These are phyloP conservation scores for Chloroceryle inda DNA, from an alignment of 2,797 vertebrate species.

Conservation along the genomic window DNA sequence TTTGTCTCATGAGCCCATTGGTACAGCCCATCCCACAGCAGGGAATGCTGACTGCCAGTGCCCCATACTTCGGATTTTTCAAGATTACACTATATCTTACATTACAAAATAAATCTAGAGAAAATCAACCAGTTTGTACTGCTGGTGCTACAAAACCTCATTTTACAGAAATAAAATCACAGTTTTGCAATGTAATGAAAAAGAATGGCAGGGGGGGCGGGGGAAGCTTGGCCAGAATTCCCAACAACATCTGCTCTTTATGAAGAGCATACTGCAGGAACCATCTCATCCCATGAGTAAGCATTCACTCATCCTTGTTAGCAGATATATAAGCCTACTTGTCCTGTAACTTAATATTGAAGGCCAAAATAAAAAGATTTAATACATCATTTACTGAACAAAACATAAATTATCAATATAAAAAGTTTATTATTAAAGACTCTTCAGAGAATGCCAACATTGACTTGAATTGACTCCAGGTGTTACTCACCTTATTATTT, in stretches of 20 bases:
- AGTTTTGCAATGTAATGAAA: background rate
- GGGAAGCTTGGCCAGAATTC: background rate
- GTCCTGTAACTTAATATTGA: background rate
- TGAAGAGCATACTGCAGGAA: background rate
- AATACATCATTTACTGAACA: background rate
- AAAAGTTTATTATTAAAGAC: background rate
- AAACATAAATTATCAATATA: background rate
- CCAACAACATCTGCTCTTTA: background rate
- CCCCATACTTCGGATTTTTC: background rate
- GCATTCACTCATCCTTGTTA: conserved; percentile 31
- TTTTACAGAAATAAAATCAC: background rate
- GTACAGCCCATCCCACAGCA: background rate
- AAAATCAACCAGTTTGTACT: background rate
- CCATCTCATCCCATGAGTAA: conserved; percentile 2
- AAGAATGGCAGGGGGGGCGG: background rate
- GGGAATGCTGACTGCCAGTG: background rate
- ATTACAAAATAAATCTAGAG: background rate
- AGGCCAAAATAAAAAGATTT: background rate
- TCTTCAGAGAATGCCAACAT: background rate
- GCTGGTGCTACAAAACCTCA: background rate
- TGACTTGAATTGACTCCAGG: background rate
- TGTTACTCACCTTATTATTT: background rate
- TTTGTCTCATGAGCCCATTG: background rate
- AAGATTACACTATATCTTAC: background rate
- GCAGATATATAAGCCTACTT: background rate